Percentiles rank a stretch among this genome's conserved stretches.
phyloP scores from a whole-genome alignment of 2,888 invertebrate genomes.

The Sinopyrophorus schimmeli region DNA sequence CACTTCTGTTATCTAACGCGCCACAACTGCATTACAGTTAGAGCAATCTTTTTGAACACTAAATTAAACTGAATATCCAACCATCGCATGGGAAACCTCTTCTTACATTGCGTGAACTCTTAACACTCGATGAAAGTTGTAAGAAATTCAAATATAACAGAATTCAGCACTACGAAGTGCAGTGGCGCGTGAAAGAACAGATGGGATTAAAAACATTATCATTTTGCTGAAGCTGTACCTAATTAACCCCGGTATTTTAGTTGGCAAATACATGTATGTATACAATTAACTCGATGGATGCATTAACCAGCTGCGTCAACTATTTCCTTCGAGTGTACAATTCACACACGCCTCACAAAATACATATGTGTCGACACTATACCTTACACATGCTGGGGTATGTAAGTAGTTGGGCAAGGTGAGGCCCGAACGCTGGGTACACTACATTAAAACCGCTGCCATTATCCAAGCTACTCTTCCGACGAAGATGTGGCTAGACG shows the following conservation, averaged over 20 bases:
- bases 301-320: constrained; percentile 36
- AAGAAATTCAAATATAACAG: too few species aligned
- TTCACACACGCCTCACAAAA: constrained; percentile 51
- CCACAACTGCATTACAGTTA: too few species aligned
- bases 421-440: constrained; percentile 49
- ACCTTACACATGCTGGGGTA: constrained; percentile 54
- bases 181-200: too few species aligned
- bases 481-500: constrained; percentile 49
- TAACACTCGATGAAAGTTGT: too few species aligned
- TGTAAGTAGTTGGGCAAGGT: constrained; percentile 54
- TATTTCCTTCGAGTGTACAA: constrained; percentile 46
- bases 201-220: too few species aligned
- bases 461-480: constrained; percentile 53
- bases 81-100: too few species aligned
- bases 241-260: constrained; percentile 32
- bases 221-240: constrained; percentile 19
- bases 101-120: too few species aligned
- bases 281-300: constrained; percentile 41
- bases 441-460: constrained; percentile 53
- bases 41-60: too few species aligned
- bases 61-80: too few species aligned
- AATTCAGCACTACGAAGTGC: too few species aligned
- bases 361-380: constrained; percentile 56
- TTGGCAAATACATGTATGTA: constrained; percentile 44
- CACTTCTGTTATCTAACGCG: too few species aligned